Percentiles rank a stretch among this genome's conserved stretches.
phyloP scores from a whole-genome alignment of 2,888 invertebrate species.

The Erynnis tages region DNA sequence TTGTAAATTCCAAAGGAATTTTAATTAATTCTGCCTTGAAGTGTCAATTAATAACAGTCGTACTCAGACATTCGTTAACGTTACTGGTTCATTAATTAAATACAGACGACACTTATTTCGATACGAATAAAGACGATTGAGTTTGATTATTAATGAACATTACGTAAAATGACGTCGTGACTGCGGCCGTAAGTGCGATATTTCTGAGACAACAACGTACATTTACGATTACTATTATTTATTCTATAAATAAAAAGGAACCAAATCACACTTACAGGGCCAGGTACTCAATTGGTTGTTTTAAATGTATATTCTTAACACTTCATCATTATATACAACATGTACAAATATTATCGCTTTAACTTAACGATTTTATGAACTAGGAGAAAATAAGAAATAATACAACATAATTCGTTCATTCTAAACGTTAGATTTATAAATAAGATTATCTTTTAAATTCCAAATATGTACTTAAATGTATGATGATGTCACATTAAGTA shows the following conservation, averaged over 20 bases:
- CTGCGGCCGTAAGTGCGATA: no score
- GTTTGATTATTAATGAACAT: no score
- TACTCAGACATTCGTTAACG: no score
- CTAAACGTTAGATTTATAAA: background rate
- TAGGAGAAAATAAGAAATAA: background rate
- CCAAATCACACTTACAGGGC: background rate
- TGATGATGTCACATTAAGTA: background rate
- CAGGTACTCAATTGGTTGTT: background rate
- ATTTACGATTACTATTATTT: no score
- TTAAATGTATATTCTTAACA: slow-evolving; percentile 24
- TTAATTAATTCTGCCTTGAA: no score
- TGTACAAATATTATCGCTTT: slow-evolving; percentile 42
- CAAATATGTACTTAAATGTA: background rate
- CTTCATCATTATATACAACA: slow-evolving; percentile 58
- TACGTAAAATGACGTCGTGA: no score
- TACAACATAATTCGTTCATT: slow-evolving; percentile 10
- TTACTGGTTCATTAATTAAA: no score
- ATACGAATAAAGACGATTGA: no score
- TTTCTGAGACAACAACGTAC: no score
- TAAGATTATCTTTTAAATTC: slow-evolving; percentile 5
- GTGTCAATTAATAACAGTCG: no score
- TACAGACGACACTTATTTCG: no score
- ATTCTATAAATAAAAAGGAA: background rate
- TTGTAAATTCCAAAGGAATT: no score
- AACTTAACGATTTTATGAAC: background rate